These are phyloP conservation scores for Theristus sp. DNA, from an alignment of 2,888 invertebrate genomes.

Conservation along the genomic window DNA sequence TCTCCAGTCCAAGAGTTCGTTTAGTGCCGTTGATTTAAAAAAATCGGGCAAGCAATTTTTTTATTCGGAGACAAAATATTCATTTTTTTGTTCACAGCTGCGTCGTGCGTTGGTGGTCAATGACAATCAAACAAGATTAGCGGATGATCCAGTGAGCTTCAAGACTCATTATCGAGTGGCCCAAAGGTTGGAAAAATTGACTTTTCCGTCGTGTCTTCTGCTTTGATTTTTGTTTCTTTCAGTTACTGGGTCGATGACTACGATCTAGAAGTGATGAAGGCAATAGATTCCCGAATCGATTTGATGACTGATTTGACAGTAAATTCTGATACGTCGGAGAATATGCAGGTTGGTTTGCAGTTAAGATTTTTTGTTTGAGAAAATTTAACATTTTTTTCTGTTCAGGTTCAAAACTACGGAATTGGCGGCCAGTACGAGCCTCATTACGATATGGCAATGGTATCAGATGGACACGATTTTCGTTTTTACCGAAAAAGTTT, in stretches of 20 bases:
- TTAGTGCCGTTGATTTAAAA: too few species aligned
- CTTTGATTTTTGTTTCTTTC: too few species aligned
- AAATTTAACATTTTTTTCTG: constrained; percentile 8
- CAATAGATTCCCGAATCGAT: neutral
- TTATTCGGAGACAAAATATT: neutral
- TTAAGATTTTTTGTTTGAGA: neutral
- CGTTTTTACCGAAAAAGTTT: too few species aligned
- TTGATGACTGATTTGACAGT: neutral
- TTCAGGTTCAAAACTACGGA: constrained; percentile 77
- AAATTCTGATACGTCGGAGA: neutral
- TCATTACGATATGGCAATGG: constrained; percentile 51
- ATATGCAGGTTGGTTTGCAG: neutral
- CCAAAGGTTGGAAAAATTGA: neutral
- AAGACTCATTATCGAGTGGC: neutral
- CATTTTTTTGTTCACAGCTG: neutral
- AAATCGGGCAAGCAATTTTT: neutral
- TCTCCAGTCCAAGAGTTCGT: neutral
- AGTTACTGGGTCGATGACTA: neutral
- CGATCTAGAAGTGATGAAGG: neutral
- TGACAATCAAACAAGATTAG: neutral
- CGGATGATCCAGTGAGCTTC: neutral
- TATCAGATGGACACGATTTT: too few species aligned
- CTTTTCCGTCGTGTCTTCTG: too few species aligned
- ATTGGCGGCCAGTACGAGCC: constrained; percentile 93
- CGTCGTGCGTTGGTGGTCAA: neutral